Evolutionary conservation across 2,113 vertebrate genomes (phyloP), one percentile per base, ranked within the genome.

Genomic region (Pygoscelis adeliae): DNA sequence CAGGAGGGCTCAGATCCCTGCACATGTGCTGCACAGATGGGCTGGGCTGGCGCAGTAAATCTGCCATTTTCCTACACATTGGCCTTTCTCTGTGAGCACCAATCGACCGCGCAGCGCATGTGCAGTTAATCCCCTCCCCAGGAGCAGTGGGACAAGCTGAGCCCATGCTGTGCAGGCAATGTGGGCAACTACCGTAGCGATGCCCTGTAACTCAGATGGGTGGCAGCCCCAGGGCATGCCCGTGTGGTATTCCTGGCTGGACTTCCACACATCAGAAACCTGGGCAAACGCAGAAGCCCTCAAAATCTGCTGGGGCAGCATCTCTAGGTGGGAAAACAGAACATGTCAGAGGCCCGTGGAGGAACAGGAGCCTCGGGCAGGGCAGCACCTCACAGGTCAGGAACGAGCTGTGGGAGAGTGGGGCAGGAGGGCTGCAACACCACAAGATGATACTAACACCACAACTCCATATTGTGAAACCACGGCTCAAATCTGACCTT

Each of bases 1-100:
- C 10, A 44, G 61, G 74, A 76, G 67, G 81, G 70, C 92, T 96
- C 66, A 36, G 78, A 63, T 59, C 87, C 78, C 82, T n/a, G 40
- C 73, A 94, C 97, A 96, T 93, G 97, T 97, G 97, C 84, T 76
- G 78, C 91, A 72, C 96, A 96, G 73, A 91, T 94, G 93, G 83
- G 73, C 79, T 56, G 71, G 63, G 76, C 95, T 66, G 65, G 85
- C 27, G 58, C 74, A 53, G 87, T 85, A 95, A 94, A 96, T 95
- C 81, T 97, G 89, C 93, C 89, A 76, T 83, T 95, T 58, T 25
- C 61, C 87, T 94, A 0, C 53, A 72, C 56, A 15, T 25, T 5
- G 4, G 56, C 42, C 23, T 71, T 79, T 61, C 63, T 72, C 70
- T 69, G 70, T 6, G 46, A 95, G 83, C 66, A 72, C 62, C 58